These are phyloP conservation scores for Neoarius graeffei DNA, from an alignment of 2,113 vertebrate species.

Conservation along the genomic window DNA sequence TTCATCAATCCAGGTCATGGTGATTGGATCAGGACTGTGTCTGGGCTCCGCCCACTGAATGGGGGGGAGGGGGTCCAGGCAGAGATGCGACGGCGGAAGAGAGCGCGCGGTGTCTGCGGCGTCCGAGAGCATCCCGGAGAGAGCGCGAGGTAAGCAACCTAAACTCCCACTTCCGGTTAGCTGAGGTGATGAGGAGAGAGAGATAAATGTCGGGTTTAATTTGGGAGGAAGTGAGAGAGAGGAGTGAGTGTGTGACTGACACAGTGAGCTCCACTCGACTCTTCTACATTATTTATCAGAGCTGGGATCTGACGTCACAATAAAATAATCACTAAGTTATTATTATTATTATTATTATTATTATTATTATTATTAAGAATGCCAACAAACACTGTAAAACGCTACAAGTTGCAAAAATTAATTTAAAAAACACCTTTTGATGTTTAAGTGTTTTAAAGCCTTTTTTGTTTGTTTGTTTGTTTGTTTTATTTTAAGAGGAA, in stretches of 20 bases:
- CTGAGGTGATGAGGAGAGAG: not conserved
- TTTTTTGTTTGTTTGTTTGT: too few relatives aligned
- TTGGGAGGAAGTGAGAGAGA: not conserved
- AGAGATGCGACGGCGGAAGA: not conserved
- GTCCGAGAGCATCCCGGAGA: not conserved
- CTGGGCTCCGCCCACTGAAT: not conserved
- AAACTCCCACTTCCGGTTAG: not conserved
- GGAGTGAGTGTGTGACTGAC: not conserved
- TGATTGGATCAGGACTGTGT: not conserved
- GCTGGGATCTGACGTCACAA: too few relatives aligned
- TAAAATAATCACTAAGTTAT: not conserved
- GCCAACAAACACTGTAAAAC: not conserved
- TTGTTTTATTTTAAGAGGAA: not conserved
- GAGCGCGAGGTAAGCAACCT: not conserved
- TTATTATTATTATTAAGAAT: not conserved
- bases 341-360: not conserved
- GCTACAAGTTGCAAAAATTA: not conserved
- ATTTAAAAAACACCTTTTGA: not conserved
- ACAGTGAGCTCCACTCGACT: not conserved
- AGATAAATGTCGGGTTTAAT: too few relatives aligned
- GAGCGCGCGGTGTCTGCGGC: not conserved
- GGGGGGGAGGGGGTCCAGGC: not conserved
- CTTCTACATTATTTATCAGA: not conserved
- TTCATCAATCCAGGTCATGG: not conserved
- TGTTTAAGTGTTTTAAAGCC: not conserved